phyloP scores from a whole-genome alignment of 2,888 invertebrate species.

The Cheilosia vernalis region DNA sequence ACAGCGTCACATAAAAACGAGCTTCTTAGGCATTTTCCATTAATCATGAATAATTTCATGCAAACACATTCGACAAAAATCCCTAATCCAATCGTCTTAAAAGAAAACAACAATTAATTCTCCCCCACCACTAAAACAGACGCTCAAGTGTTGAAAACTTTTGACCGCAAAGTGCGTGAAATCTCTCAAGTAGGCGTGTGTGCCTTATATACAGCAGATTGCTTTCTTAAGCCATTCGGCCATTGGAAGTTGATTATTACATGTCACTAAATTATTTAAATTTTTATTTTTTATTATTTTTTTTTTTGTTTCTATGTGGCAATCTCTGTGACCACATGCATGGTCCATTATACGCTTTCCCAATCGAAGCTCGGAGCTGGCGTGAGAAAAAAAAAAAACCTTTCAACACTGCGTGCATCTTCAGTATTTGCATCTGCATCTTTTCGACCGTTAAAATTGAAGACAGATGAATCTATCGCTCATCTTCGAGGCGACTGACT shows the following conservation, averaged over 20 bases:
- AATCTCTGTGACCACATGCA: slow-evolving; percentile 29
- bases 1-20: background rate
- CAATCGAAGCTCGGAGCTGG: slow-evolving; percentile 48
- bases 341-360: slow-evolving; percentile 41
- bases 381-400: slow-evolving; percentile 66
- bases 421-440: slow-evolving; percentile 71
- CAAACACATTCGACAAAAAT: slow-evolving; percentile 43
- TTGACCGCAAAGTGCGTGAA: slow-evolving; percentile 53
- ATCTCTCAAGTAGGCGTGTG: slow-evolving; percentile 59
- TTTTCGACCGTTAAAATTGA: slow-evolving; percentile 68
- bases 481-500: slow-evolving; percentile 31
- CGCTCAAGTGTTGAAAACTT: slow-evolving; percentile 38
- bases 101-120: slow-evolving; percentile 40
- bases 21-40: slow-evolving; percentile 7
- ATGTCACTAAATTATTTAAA: slow-evolving; percentile 60
- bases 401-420: slow-evolving; percentile 56
- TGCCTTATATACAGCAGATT: background rate
- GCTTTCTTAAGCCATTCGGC: slow-evolving; percentile 37
- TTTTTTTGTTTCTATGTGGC: slow-evolving; percentile 21
- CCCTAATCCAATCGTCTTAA: slow-evolving; percentile 55
- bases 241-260: slow-evolving; percentile 13
- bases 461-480: slow-evolving; percentile 61
- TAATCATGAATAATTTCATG: slow-evolving; percentile 50
- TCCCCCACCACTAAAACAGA: background rate
- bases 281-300: slow-evolving; percentile 20